A percentile compares a stretch with the other conserved stretches of the same genome.
Evolutionary conservation across 2,888 invertebrate species (phyloP).

Genomic region (Lithosia quadra): DNA sequence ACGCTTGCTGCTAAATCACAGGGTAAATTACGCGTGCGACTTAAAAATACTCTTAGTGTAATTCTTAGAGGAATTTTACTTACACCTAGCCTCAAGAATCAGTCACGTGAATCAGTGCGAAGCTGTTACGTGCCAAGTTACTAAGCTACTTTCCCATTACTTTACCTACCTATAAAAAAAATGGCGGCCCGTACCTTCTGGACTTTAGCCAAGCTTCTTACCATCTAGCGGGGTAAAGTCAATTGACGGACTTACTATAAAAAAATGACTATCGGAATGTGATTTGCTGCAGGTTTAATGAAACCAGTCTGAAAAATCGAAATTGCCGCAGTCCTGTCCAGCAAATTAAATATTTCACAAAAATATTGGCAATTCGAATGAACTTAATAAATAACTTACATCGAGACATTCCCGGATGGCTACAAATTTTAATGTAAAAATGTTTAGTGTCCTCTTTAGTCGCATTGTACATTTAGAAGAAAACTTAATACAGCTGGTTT

Average conservation of each 20-base stretch:
- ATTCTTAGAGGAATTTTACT: background rate
- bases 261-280: no score
- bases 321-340: no score
- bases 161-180: no score
- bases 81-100: background rate
- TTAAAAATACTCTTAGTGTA: slow-evolving; percentile 1
- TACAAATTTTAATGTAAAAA: slow-evolving; percentile 14
- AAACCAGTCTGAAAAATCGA: no score
- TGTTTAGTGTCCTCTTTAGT: slow-evolving; percentile 17
- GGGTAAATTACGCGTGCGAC: background rate
- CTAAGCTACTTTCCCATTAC: background rate
- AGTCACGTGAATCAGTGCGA: background rate
- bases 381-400: background rate
- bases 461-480: slow-evolving; percentile 16
- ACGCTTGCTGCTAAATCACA: background rate
- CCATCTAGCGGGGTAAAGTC: no score
- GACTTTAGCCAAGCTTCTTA: no score
- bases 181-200: no score
- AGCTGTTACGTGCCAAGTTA: background rate
- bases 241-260: no score
- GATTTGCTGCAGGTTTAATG: no score
- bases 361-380: background rate
- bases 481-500: slow-evolving; percentile 17
- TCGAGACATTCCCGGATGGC: background rate
- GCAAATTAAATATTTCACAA: background rate